Base-by-base conservation (phyloP, 2,113 vertebrate genomes). In the Narcine bancroftii region DNA sequence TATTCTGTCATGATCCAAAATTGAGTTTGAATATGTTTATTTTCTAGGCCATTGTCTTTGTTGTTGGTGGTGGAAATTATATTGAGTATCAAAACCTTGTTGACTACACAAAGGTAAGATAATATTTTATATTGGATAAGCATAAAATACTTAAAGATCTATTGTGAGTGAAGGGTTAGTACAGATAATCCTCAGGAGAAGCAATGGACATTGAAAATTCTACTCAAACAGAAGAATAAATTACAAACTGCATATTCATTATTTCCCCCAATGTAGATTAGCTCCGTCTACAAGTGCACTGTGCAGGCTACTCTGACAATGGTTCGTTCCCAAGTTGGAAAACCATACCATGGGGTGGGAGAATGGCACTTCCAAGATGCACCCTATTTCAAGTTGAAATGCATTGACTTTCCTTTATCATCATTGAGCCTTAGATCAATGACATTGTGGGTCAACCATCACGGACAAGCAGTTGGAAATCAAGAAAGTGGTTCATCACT, bases 81-180 rank as follows among this genome's bases (percentile, higher is more conserved):
- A 99, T 99, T 85, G 99, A 99, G 93, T 99, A 99, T 94, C 99
- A 99, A 94, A 99, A 99, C 95, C 97, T 99, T 93, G 96, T 97
- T 92, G 99, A 99, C 95, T 99, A 99, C 93, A 93, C 97, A 93
- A 99, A 98, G 98, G 99, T 98, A 96, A 5, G 89, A 47, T 5
- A 65, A 29, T 42, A 26, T 33, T 45, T 91, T 69, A 91, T 91
- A 33, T 21, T 53, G 36, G 39, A 53, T 3, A 79, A 36, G 2
- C 9, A 24, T 56, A 65, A 42, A 63, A 21, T 89, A 89, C 39
- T 89, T 26, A 89, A 13, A 11, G 19, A 6, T 81, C 15, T 17
- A 17, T 39, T 3, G 36, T 36, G 33, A 60, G 15, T 6, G 2
- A 26, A 11, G 77, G 45, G 24, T 2, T 6, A 81, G 11, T 29